These are phyloP conservation scores for Notodonta dromedarius DNA, from an alignment of 2,888 invertebrate genomes.

Conservation along the genomic window DNA sequence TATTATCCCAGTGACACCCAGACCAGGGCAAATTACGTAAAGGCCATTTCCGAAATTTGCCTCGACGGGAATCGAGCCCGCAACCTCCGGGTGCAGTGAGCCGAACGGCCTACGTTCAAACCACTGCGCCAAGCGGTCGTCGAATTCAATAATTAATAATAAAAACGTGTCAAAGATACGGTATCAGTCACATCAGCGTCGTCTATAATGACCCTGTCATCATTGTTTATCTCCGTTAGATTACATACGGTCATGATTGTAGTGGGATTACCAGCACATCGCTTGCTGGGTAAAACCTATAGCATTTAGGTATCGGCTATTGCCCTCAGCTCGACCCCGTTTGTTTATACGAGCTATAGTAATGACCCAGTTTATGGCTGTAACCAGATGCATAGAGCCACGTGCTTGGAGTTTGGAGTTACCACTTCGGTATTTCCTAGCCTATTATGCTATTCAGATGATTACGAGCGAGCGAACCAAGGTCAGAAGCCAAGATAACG, in stretches of 20 bases:
- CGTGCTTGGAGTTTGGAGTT: slow-evolving; percentile 2
- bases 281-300: slow-evolving; percentile 18
- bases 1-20: too few relatives aligned
- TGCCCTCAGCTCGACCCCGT: slow-evolving; percentile 16
- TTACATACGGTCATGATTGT: slow-evolving; percentile 17
- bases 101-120: too few relatives aligned
- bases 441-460: neutral
- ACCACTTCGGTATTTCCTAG: neutral
- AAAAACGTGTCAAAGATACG: neutral
- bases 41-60: too few relatives aligned
- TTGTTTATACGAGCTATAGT: slow-evolving; percentile 22
- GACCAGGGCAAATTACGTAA: too few relatives aligned
- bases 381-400: neutral
- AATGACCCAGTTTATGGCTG: neutral
- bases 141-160: too few relatives aligned
- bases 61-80: too few relatives aligned
- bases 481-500: neutral
- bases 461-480: neutral
- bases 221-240: slow-evolving; percentile 16
- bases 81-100: too few relatives aligned
- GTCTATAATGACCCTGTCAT: slow-evolving; percentile 14
- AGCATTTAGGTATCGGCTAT: slow-evolving; percentile 11
- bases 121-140: too few relatives aligned
- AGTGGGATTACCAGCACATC: slow-evolving; percentile 21
- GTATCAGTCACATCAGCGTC: neutral